A percentile compares a stretch with the other conserved stretches of the same genome.
Conservation (phyloP, 1,140 invertebrate species). For the Drosophila parabipectinata region DNA sequence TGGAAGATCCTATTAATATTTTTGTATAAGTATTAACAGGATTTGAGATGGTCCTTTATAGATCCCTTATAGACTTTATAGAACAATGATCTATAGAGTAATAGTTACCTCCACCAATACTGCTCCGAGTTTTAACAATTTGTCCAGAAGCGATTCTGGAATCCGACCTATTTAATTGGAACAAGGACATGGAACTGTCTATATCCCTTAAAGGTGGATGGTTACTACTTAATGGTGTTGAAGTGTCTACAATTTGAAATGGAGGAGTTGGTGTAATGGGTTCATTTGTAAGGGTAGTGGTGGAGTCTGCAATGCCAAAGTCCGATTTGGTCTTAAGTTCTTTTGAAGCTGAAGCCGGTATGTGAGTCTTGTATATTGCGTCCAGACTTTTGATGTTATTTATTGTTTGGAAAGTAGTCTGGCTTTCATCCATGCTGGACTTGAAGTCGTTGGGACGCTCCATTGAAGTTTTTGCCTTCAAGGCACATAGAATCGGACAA, state of each 20-base stretch:
- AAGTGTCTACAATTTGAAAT: no score
- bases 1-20: not conserved
- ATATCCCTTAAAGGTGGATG: not conserved
- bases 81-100: no score
- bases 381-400: conserved; percentile 25
- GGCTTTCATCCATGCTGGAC: conserved; percentile 2
- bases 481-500: not conserved
- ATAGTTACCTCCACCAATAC: not conserved
- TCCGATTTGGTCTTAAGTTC: not conserved
- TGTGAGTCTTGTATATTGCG: conserved; percentile 32
- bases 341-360: not conserved
- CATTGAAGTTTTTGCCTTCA: not conserved
- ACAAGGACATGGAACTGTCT: not conserved
- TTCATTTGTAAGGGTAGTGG: no score
- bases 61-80: no score
- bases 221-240: no score
- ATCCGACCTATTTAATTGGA: not conserved
- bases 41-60: not conserved
- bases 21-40: not conserved
- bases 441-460: conserved; percentile 5
- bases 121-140: not conserved
- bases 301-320: no score
- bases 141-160: conserved; percentile 16
- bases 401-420: conserved; percentile 10
- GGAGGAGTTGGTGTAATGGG: no score